A percentile compares a stretch with the other conserved stretches of the same genome.
Conservation (phyloP, 2,797 vertebrate species). For the Catharus ustulatus region DNA sequence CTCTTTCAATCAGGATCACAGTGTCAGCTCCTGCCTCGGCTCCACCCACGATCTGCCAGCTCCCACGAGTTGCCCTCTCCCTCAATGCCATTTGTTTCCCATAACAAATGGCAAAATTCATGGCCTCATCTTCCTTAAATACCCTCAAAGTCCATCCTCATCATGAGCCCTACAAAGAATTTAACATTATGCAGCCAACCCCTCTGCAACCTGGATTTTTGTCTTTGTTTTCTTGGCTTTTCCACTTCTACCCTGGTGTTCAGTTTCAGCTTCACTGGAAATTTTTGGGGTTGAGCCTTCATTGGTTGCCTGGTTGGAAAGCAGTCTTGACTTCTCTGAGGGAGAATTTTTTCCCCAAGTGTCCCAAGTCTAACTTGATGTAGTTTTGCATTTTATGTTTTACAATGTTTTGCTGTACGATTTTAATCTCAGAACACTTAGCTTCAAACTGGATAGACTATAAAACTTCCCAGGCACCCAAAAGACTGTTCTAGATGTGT, state of each 20-base stretch:
- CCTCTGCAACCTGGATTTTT: not conserved
- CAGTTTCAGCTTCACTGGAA: not conserved
- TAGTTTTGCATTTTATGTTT: not conserved
- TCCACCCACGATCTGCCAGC: not conserved
- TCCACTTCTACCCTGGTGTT: not conserved
- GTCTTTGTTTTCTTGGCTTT: not conserved
- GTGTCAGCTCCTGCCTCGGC: not conserved
- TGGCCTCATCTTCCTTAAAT: not conserved
- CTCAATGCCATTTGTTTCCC: not conserved
- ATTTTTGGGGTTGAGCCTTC: not conserved
- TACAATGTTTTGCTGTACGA: not conserved
- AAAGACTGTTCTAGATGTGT: not conserved
- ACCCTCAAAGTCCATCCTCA: not conserved
- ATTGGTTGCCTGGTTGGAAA: not conserved
- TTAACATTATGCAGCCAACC: not conserved
- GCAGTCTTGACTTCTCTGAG: not conserved
- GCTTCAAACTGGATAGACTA: not conserved
- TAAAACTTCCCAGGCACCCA: not conserved
- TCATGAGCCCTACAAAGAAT: not conserved
- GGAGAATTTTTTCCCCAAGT: not conserved
- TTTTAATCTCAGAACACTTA: not conserved
- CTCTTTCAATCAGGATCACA: not conserved
- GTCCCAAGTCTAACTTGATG: not conserved
- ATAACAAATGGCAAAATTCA: not conserved
- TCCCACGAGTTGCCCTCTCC: not conserved